Evolutionary conservation across 2,888 invertebrate genomes (phyloP), one percentile per base, ranked within the genome.

Genomic region (Agonopterix arenella): DNA sequence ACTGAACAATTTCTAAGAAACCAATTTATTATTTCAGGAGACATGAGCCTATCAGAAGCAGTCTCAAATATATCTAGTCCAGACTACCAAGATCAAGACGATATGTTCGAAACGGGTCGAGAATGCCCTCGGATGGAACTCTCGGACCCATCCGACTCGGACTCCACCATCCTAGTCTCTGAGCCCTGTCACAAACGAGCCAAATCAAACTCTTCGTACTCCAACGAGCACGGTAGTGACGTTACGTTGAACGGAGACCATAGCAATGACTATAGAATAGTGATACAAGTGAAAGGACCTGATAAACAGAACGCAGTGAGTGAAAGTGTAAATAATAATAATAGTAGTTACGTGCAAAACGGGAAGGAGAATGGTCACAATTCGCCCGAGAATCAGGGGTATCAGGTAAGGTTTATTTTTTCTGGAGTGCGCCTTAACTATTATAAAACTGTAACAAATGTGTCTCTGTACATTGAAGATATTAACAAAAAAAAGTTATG

Each of bases 1-100:
- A 5, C 7, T 5, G 5, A 1, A 28, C 28, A 28, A 28, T 7
- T 42, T 11, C 8, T n/a, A 9, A 44, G 1, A 28, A 44, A 41
- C 13, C 44, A 44, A 11, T 43, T 7, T 43, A 42, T 11, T 44
- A 37, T 51, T 61, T 62, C 91, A 89, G 93, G 94, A 58, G 95
- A 95, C 78, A 93, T 93, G 79, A 95, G 95, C 76, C 92, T 95
- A 65, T 95, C 95, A 45, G 95, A 96, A 86, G 96, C 95, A 48
- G 93, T 96, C 66, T 96, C 96, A 61, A 96, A 96, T 89, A 96
- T 96, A 83, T 95, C 95, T 62, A 96, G 95, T 89, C 96, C 96
- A 42, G 96, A 96, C 83, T 96, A 95, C 88, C 95, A 95, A 81
- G 96, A 96, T 80, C 95, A 95, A 75, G 95, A 95, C 84, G 93